A percentile compares a stretch with the other conserved stretches of the same genome.
phyloP scores from a whole-genome alignment of 2,797 vertebrate genomes.

The Mormyrus hasselquistii region DNA sequence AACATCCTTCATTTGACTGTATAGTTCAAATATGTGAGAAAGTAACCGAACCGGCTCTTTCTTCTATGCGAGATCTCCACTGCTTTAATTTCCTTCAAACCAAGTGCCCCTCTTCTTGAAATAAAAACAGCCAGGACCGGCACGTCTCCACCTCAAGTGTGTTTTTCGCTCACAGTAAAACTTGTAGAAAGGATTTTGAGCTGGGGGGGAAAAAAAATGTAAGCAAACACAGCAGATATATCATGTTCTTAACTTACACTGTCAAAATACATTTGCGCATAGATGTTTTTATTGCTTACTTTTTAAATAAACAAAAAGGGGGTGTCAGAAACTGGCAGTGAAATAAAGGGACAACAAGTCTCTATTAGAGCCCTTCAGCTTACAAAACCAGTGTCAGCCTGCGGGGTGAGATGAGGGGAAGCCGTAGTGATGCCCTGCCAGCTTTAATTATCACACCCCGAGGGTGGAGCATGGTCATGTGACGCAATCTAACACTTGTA shows the following conservation, averaged over 20 bases:
- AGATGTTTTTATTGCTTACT: conserved; percentile 86
- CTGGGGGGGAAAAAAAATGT: conserved; percentile 9
- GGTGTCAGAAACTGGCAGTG: conserved; percentile 68
- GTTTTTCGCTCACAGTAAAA: conserved; percentile 37
- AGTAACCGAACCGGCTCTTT: background rate
- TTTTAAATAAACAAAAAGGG: conserved; percentile 61
- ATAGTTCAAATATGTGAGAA: conserved; percentile 35
- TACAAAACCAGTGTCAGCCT: conserved; percentile 70
- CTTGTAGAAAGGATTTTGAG: conserved; percentile 42
- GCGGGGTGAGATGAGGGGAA: conserved; percentile 73
- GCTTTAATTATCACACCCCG: conserved; percentile 67
- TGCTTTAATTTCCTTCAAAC: conserved; percentile 19
- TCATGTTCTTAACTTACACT: conserved; percentile 55
- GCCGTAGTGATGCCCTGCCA: conserved; percentile 53
- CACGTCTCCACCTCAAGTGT: conserved; percentile 38
- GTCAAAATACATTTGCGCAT: conserved; percentile 74
- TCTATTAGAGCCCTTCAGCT: conserved; percentile 79
- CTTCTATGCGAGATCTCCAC: background rate
- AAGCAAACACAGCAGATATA: conserved; percentile 47
- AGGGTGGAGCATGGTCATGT: conserved; percentile 68
- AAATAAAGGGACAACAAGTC: conserved; percentile 73
- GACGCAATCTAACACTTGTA: conserved; percentile 65
- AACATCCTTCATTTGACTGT: conserved; percentile 7
- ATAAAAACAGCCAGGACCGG: conserved; percentile 44
- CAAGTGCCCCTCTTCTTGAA: conserved; percentile 31